Percentiles rank a stretch among this genome's conserved stretches.
phyloP scores from a whole-genome alignment of 2,888 invertebrate genomes.

The Aelia acuminata region DNA sequence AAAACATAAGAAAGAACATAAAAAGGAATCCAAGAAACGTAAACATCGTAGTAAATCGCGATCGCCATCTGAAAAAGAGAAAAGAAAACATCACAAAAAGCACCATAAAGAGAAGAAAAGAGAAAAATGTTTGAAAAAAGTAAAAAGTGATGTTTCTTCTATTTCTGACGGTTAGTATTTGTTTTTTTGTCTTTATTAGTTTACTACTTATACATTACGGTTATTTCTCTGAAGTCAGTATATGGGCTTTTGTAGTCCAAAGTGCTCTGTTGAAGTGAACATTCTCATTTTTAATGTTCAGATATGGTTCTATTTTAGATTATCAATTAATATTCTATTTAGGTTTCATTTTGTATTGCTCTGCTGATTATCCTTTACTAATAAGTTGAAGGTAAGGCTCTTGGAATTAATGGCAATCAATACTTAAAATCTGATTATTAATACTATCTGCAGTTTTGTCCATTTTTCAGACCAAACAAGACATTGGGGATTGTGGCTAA shows the following conservation, averaged over 20 bases:
- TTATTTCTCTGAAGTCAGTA: background rate
- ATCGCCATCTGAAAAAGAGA: slow-evolving; percentile 72
- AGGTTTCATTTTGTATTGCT: slow-evolving; percentile 50
- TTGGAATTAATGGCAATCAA: slow-evolving; percentile 61
- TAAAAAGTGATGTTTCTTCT: slow-evolving; percentile 66
- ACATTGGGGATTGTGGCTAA: slow-evolving; percentile 50
- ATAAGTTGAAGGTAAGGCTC: slow-evolving; percentile 53
- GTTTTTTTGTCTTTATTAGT: background rate
- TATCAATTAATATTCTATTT: slow-evolving; percentile 45
- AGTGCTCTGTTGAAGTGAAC: background rate
- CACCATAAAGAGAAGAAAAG: slow-evolving; percentile 70
- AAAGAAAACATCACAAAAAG: slow-evolving; percentile 72
- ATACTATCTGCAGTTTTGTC: slow-evolving; percentile 67
- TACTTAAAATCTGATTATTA: slow-evolving; percentile 62
- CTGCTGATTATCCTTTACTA: slow-evolving; percentile 7
- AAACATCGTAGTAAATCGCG: slow-evolving; percentile 74
- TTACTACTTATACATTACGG: background rate
- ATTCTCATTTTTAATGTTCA: background rate
- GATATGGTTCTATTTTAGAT: background rate
- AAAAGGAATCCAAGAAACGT: slow-evolving; percentile 72
- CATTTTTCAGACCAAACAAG: slow-evolving; percentile 66
- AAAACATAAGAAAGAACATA: slow-evolving; percentile 65
- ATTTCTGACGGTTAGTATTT: slow-evolving; percentile 64
- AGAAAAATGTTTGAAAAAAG: slow-evolving; percentile 68
- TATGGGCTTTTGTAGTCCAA: background rate